These are phyloP conservation scores for Melanostigma gelatinosum DNA, from an alignment of 2,113 vertebrate species.

Conservation along the genomic window DNA sequence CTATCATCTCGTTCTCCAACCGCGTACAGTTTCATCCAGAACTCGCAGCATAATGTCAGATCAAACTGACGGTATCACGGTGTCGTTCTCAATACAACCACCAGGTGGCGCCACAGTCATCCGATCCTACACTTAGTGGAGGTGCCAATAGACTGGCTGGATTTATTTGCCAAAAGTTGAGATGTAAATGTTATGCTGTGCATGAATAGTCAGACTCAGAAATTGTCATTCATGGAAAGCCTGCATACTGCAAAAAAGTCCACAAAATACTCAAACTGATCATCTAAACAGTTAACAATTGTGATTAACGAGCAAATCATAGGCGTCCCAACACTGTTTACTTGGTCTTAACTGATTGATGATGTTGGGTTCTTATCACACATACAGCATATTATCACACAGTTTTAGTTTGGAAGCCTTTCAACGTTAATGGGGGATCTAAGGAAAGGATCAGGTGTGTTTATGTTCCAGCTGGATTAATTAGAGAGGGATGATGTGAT, in stretches of 20 bases:
- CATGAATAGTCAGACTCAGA: not conserved
- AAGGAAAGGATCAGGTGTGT: not conserved
- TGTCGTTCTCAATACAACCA: not conserved
- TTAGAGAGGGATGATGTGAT: not conserved
- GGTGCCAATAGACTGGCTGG: not conserved
- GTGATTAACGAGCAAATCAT: not conserved
- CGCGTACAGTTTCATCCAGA: not conserved
- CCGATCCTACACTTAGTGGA: not conserved
- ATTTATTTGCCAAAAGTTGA: not conserved
- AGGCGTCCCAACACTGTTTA: not conserved
- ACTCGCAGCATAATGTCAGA: not conserved
- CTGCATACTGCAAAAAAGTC: too few species aligned
- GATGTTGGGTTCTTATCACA: not conserved
- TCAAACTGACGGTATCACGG: not conserved
- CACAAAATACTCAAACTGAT: not conserved
- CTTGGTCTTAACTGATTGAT: not conserved
- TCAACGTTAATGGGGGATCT: too few species aligned
- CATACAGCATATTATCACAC: not conserved
- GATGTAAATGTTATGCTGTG: not conserved
- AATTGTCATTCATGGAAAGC: too few species aligned
- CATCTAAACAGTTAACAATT: not conserved
- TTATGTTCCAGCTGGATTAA: not conserved
- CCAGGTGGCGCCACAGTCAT: conserved; percentile 12
- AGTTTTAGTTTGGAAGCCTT: not conserved
- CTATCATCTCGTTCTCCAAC: not conserved